Base-by-base conservation (phyloP, 2,797 vertebrate species). In the Gallinago stenura region DNA sequence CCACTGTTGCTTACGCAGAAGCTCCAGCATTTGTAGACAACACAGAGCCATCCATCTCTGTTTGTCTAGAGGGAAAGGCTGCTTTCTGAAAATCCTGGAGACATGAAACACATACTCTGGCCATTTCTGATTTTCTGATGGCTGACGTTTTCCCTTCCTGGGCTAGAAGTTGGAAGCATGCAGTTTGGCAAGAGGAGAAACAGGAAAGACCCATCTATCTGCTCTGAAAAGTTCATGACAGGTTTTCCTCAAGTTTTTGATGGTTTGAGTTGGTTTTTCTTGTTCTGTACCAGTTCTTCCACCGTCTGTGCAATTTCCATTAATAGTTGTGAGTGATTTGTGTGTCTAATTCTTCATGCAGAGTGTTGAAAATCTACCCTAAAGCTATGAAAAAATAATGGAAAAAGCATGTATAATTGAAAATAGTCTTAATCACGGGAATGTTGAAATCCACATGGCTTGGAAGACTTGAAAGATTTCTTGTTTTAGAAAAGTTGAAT, bases 401-500 rank as follows among this genome's bases (percentile, higher is more conserved):
- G 90, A 43, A 80, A 94, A 93, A 82, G 79, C 72, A 93, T 96
- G 82, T 95, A 95, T 97, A 96, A 97, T 94, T 95, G 96, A 97
- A 95, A 96, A 94, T 91, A 73, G 72, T 82, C 72, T 96, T 96
- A 97, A 96, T 97, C 90, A 94, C 78, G 92, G 83, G 87, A 86
- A 90, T 72, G 31, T 72, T 86, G 90, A 93, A 93, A 94, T 87
- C 53, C 93, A 95, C 89, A 61, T 83, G 91, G 79, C 89, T 89
- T 80, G 88, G 90, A 95, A 73, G 60, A 92, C 87, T 96, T 93
- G 89, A 96, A 97, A 97, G 92, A 96, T 95, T 96, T 94, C 95
- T 98, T 95, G 96, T 95, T 97, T 97, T 85, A 89, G 97, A 90
- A 96, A 95, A 94, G 81, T 69, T 84, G 96, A 97, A 97, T 97